These are phyloP conservation scores for Sciurus carolinensis DNA, from an alignment of 2,797 vertebrate species.

Conservation along the genomic window DNA sequence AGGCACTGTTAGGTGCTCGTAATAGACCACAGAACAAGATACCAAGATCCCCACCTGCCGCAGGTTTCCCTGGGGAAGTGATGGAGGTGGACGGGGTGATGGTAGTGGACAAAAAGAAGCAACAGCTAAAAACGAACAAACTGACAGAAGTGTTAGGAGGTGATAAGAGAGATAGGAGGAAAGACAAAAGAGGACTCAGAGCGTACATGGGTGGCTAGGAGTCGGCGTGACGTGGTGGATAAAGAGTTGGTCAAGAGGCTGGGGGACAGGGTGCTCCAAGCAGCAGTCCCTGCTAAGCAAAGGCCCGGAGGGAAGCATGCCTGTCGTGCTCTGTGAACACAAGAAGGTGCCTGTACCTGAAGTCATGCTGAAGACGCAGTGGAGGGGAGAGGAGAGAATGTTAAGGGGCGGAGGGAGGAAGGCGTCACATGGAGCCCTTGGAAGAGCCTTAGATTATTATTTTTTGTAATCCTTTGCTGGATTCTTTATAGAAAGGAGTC, in stretches of 20 bases:
- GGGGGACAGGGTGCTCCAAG: not conserved
- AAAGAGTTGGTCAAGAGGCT: not conserved
- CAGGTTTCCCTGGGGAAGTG: not conserved
- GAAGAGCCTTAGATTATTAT: not conserved
- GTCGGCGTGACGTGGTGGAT: no score
- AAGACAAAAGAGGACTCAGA: not conserved
- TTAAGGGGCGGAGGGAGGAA: not conserved
- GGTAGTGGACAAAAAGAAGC: not conserved
- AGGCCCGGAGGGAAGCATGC: not conserved
- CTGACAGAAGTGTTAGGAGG: not conserved
- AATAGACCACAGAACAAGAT: accelerated
- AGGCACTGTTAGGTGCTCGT: not conserved
- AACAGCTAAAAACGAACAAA: not conserved
- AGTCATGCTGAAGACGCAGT: not conserved
- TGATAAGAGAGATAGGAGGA: not conserved
- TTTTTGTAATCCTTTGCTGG: not conserved
- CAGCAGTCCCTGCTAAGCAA: not conserved
- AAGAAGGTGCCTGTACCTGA: not conserved
- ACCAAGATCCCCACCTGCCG: not conserved
- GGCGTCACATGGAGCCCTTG: not conserved
- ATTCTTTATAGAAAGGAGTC: constrained; percentile 7
- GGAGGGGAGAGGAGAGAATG: not conserved
- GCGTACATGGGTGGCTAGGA: not conserved
- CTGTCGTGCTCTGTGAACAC: not conserved
- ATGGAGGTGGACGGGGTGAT: no score